Evolutionary conservation across 2,113 vertebrate genomes (phyloP).

Genomic region (Dromaius novaehollandiae): DNA sequence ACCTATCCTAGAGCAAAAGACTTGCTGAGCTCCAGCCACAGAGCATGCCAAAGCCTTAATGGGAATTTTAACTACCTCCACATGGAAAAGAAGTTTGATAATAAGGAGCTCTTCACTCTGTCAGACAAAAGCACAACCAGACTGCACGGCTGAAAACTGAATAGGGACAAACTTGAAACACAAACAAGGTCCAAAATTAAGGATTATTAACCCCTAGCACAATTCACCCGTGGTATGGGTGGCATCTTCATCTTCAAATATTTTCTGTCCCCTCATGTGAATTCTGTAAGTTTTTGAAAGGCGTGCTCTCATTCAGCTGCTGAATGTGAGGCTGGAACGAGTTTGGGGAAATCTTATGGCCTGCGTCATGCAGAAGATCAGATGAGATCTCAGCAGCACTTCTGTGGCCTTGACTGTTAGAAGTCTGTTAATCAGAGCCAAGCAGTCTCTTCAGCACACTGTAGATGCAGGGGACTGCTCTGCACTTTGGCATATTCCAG

Average conservation of each 20-base stretch:
- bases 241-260: not conserved
- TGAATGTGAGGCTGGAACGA: not conserved
- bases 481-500: not conserved
- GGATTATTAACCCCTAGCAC: not conserved
- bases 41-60: not conserved
- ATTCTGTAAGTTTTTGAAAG: not conserved
- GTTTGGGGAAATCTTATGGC: not conserved
- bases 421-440: not conserved
- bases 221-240: not conserved
- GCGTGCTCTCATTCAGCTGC: not conserved
- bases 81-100: not conserved
- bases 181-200: not conserved
- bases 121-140: not conserved
- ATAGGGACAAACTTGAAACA: not conserved
- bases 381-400: not conserved
- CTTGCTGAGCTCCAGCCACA: too few relatives aligned
- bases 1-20: not conserved
- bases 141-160: not conserved
- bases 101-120: not conserved
- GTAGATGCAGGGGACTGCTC: not conserved
- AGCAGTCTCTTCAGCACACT: too few relatives aligned
- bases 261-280: too few relatives aligned
- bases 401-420: not conserved
- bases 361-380: not conserved
- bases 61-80: not conserved